Evolutionary conservation across 2,113 vertebrate species (phyloP).

Genomic region (Neolamprologus longior): DNA sequence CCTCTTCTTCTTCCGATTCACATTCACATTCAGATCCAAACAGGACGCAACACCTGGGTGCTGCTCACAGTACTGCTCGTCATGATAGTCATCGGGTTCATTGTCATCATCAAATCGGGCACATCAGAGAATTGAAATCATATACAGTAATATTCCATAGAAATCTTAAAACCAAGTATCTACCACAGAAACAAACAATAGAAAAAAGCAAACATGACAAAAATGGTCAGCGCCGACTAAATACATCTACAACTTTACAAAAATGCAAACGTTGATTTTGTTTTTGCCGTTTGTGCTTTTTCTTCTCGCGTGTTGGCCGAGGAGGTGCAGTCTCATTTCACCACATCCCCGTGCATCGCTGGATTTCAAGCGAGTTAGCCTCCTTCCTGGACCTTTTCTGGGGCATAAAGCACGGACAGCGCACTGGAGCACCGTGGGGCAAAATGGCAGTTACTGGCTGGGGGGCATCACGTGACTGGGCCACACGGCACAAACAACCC

Average conservation of each 20-base stretch:
- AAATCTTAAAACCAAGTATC: conserved; percentile 54
- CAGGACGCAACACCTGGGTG: conserved; percentile 47
- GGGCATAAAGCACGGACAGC: background rate
- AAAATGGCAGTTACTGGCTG: conserved; percentile 64
- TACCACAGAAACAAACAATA: conserved; percentile 61
- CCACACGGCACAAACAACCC: conserved; percentile 35
- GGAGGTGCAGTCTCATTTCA: background rate
- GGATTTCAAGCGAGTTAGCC: background rate
- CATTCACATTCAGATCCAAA: conserved; percentile 18
- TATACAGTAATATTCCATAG: conserved; percentile 51
- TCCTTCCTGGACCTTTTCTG: background rate
- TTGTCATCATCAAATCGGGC: conserved; percentile 39
- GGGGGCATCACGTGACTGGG: conserved; percentile 24
- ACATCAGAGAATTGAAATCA: conserved; percentile 54
- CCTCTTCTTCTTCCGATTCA: background rate
- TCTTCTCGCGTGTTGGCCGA: conserved; percentile 12
- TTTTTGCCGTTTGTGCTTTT: conserved; percentile 65
- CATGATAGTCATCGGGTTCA: conserved; percentile 44
- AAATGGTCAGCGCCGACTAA: conserved; percentile 54
- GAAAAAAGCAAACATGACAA: conserved; percentile 56
- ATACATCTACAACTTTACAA: conserved; percentile 61
- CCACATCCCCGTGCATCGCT: background rate
- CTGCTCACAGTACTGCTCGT: conserved; percentile 51
- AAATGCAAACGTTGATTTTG: conserved; percentile 40
- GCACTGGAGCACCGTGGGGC: conserved; percentile 4